Base-by-base conservation (phyloP, 2,888 invertebrate species). In the Uropetala carovei region DNA sequence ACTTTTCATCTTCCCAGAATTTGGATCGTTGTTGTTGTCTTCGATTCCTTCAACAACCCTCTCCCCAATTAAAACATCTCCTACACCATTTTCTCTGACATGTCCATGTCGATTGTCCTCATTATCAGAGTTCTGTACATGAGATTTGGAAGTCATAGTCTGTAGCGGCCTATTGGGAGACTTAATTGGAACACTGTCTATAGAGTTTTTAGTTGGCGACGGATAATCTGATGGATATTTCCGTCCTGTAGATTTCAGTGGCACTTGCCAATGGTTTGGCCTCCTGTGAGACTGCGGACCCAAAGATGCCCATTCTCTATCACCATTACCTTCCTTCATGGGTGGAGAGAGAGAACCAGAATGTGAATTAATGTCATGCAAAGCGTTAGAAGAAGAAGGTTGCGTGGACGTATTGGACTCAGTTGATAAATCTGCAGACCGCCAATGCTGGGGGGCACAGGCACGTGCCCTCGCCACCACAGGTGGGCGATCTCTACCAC, bases 231-330 rank as follows among this genome's bases (percentile, higher is more conserved):
- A 64, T n/a, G 60, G 89, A 43, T 64, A 89, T 56, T 89, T 89
- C 9, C 89, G 89, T n/a, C 30, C 89, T 11, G 89, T 68, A 13
- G 89, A 43, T 58, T 89, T 89, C 27, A 89, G 89, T 7, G 89
- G 89, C 64, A 89, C 89, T 60, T 89, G 89, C 89, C 89, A 89
- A 16, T 89, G 89, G n/a, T 89, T 89, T 16, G 89, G 89, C 11
- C 89, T 89, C 64, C 89, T 89, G 64, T 89, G 89, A 30, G 89
- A 64, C n/a, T 89, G 89, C 13, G 89, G 64, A 13, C 89, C 89
- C 30, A 60, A 5, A 10, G 86, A 86, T 0, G 86, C 10, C 89
- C 89, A 89, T 30, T 64, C 64, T 18, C 83, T 7, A 83, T 83
- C 83, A 89, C 43, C 64, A 43, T 64, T 58, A n/a, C 64, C 64